A percentile compares a stretch with the other conserved stretches of the same genome.
Conservation (phyloP, 2,797 vertebrate species). For the Thalassophryne amazonica region DNA sequence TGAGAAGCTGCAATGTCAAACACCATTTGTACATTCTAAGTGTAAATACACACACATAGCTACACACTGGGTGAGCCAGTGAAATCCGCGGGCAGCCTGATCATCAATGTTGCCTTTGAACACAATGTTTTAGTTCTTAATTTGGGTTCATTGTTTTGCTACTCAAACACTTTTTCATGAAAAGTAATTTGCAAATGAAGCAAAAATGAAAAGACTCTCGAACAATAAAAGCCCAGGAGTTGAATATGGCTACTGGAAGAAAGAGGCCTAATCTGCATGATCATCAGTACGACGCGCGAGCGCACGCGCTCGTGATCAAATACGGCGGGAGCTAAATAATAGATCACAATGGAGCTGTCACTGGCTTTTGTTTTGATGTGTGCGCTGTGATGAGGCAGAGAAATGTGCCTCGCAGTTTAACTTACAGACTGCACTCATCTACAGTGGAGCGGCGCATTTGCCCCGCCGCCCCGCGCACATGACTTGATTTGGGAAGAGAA, state of each 20-base stretch:
- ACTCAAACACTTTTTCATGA: too few relatives aligned
- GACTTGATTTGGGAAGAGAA: conserved; percentile 45
- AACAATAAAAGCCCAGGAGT: conserved; percentile 46
- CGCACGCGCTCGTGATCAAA: conserved; percentile 65
- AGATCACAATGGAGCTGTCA: conserved; percentile 76
- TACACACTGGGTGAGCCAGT: too few relatives aligned
- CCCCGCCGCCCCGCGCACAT: conserved; percentile 57
- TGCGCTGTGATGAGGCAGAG: conserved; percentile 59
- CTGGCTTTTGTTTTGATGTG: conserved; percentile 71
- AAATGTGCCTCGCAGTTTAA: conserved; percentile 71
- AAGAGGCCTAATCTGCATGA: conserved; percentile 71
- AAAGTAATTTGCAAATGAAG: conserved; percentile 25
- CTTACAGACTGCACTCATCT: conserved; percentile 62
- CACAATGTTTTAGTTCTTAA: too few relatives aligned
- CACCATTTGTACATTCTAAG: too few relatives aligned
- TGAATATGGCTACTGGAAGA: conserved; percentile 47
- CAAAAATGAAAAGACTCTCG: conserved; percentile 31
- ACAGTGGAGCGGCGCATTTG: conserved; percentile 53
- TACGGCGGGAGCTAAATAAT: conserved; percentile 75
- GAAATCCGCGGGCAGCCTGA: too few relatives aligned
- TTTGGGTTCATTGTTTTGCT: too few relatives aligned
- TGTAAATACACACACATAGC: too few relatives aligned
- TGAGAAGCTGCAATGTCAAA: too few relatives aligned
- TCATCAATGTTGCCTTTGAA: too few relatives aligned
- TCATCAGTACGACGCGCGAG: conserved; percentile 62